Conservation (phyloP, 2,888 invertebrate species). For the Gonocerus acuteangulatus region DNA sequence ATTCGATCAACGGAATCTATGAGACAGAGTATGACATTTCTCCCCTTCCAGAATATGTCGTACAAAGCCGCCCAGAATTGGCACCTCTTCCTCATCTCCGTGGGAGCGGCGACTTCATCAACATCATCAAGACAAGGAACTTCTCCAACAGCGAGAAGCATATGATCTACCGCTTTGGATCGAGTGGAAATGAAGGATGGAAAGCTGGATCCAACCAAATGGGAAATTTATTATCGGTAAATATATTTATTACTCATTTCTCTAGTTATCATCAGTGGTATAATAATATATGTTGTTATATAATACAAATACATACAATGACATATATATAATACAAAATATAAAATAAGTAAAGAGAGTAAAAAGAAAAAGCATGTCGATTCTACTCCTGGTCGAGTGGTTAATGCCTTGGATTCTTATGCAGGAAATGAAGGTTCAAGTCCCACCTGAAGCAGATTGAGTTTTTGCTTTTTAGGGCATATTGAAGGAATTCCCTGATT, state of each 20-base stretch:
- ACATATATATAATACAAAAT: neutral
- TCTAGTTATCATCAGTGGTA: no score
- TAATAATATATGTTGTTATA: neutral
- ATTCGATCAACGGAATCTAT: slow-evolving; percentile 60
- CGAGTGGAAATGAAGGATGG: slow-evolving; percentile 50
- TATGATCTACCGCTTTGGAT: slow-evolving; percentile 58
- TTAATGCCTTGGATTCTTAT: no score
- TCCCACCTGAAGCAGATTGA: no score
- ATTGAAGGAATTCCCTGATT: no score
- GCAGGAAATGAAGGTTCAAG: no score
- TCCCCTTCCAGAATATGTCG: slow-evolving; percentile 51
- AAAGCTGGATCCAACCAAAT: slow-evolving; percentile 47
- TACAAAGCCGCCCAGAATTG: slow-evolving; percentile 50
- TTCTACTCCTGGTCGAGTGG: no score
- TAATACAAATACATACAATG: neutral
- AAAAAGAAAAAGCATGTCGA: no score
- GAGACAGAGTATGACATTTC: slow-evolving; percentile 57
- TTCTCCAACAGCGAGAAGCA: slow-evolving; percentile 55
- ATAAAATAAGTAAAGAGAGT: no score
- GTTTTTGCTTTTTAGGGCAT: no score
- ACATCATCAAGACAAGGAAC: slow-evolving; percentile 59
- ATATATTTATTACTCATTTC: no score
- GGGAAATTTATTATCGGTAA: slow-evolving; percentile 47
- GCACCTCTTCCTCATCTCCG: slow-evolving; percentile 46
- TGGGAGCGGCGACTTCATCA: slow-evolving; percentile 46